Base-by-base conservation (phyloP, 2,888 invertebrate species). In the Thumatha senex region DNA sequence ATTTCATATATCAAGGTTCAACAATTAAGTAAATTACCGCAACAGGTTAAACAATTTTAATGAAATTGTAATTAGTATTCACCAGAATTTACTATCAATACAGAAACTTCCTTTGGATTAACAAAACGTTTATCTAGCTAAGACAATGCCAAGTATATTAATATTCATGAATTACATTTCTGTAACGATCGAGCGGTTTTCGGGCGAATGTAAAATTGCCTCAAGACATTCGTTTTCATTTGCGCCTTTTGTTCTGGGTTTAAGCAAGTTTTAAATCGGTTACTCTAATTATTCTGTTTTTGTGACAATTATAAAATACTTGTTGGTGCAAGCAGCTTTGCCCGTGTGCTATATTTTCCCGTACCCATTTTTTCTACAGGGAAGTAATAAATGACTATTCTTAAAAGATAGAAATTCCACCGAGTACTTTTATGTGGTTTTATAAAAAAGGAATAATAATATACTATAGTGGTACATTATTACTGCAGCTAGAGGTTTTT, bases 241-340 rank as follows among this genome's bases (percentile, higher is more conserved):
- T 71, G 59, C 76, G 69, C 74, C 77, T 75, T 78, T 74, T 72
- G 73, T 74, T 33, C 61, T 66, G 57, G 67, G 68, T 74, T 74
- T 64, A 67, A 77, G 76, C 72, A 72, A 70, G 71, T 71, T 73
- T 56, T 57, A 80, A 77, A 76, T 76, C 74, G 78, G 79, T 82
- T 79, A 82, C 86, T 81, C 79, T 76, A 69, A 53, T 78, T 69
- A 76, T 81, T 71, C 78, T 84, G 86, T 86, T 87, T 86, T 85
- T 83, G 85, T 86, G 86, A 83, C 86, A 88, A 88, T 89, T 86
- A 87, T 81, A 80, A 62, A 51, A 51, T 57, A 62, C 77, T 77
- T 74, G 74, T 76, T 73, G 82, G n/a, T n/a, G n/a, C n/a, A n/a
- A n/a, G n/a, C n/a, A n/a, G n/a, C n/a, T n/a, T n/a, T n/a, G n/a